Evolutionary conservation across 2,888 invertebrate species (phyloP), one percentile per base, ranked within the genome.

Genomic region (Hyalella azteca): DNA sequence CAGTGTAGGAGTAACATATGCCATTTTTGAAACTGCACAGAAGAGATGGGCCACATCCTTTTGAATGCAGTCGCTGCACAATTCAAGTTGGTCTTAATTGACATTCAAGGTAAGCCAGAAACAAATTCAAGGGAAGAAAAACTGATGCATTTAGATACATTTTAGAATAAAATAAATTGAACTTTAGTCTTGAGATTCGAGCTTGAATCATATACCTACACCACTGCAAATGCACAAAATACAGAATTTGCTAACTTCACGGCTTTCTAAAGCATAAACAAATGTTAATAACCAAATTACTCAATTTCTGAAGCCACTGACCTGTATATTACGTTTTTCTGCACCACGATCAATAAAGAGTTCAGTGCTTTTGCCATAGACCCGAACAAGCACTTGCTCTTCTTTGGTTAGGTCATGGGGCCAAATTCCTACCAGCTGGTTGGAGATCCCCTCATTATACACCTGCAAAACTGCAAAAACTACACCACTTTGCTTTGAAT

Each of bases 1-100:
- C 93, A 85, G 89, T 87, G 86, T 87, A 91, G 88, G 95, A 93
- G 88, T 98, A 98, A 54, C 93, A 94, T 85, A 98, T 90, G 15
- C 98, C 98, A 90, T 99, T 99, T 86, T 92, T 91, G 89, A 98
- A 98, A 73, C 93, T 93, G 76, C 95, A 97, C 89, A 94, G 96
- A 73, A 98, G 90, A 75, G 93, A 91, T 78, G 97, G 95, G 66
- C 96, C 95, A 86, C 95, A 91, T 26, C 93, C 94, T 85, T 91
- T 91, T 82, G 91, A 90, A 87, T 95, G 91, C 84, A 95, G 88
- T 85, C 93, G 86, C 89, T 90, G 82, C 85, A 54, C 15, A 11
- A 59, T 22, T 15, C 45, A 15, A 45, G 45, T 11, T 9, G 45
- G 45, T 45, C 9, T 11, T 15, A 45, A 45, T 45, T n/a, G n/a